Conservation (phyloP, 2,797 vertebrate genomes). For the Hypotaenidia okinawae region DNA sequence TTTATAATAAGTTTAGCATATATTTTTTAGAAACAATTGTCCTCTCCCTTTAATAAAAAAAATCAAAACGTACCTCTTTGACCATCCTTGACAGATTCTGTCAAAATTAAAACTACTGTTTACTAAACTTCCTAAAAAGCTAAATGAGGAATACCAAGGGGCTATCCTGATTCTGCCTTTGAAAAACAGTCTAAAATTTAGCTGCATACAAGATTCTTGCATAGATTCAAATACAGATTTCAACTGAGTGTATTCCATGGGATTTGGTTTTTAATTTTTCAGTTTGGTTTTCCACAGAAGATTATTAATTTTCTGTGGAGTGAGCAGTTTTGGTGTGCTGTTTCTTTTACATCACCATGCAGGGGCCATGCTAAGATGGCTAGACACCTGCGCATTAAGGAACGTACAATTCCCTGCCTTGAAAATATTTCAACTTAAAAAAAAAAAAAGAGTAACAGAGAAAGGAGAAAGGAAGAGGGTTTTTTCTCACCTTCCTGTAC, state of each 20-base stretch:
- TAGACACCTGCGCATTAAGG: not conserved
- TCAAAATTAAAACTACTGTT: not conserved
- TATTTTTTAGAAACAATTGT: not conserved
- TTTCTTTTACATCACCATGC: not conserved
- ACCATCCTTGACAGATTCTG: not conserved
- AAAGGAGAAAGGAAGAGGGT: not conserved
- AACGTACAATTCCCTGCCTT: not conserved
- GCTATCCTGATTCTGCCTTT: not conserved
- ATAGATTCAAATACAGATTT: not conserved
- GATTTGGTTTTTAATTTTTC: not conserved
- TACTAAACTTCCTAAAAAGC: not conserved
- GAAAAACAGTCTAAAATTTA: not conserved
- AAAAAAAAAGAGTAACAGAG: not conserved
- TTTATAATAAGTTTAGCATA: not conserved
- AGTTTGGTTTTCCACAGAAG: not conserved
- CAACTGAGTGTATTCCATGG: not conserved
- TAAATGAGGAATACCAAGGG: not conserved
- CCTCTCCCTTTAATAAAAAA: not conserved
- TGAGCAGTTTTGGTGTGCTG: not conserved
- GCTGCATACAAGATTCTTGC: not conserved
- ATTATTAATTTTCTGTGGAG: not conserved
- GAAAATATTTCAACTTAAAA: not conserved
- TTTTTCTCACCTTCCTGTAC: not conserved
- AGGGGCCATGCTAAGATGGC: not conserved
- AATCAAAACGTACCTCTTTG: not conserved